These are phyloP conservation scores for Pteropus rufus DNA, from an alignment of 2,797 vertebrate species.

Conservation along the genomic window DNA sequence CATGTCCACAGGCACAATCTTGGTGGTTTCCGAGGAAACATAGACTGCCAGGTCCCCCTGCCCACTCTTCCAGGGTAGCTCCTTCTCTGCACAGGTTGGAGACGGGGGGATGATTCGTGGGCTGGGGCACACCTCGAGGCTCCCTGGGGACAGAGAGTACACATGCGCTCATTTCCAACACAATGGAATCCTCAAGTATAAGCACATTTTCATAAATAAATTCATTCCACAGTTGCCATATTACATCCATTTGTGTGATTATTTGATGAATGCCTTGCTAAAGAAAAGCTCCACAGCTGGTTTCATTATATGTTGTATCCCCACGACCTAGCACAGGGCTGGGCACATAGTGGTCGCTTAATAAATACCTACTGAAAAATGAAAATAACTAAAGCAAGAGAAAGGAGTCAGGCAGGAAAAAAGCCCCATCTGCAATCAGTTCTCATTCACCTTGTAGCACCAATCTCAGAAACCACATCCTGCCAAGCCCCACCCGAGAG, in stretches of 20 bases:
- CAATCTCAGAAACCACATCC: not conserved
- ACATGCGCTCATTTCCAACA: not conserved
- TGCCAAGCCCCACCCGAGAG: not conserved
- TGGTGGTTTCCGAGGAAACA: slow-evolving; percentile 93
- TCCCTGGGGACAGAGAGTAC: slow-evolving; percentile 77
- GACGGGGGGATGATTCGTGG: slow-evolving; percentile 85
- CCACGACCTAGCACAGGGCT: not conserved
- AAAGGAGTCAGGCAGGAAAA: slow-evolving; percentile 1
- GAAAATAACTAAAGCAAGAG: not conserved
- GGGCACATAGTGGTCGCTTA: not conserved
- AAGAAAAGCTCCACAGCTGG: not conserved
- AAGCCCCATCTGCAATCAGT: not conserved
- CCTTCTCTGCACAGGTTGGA: slow-evolving; percentile 88
- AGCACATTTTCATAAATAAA: not conserved
- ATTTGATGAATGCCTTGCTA: not conserved
- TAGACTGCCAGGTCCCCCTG: slow-evolving; percentile 90
- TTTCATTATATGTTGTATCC: not conserved
- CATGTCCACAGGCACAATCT: slow-evolving; percentile 95
- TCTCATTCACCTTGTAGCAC: not conserved
- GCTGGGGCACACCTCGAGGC: slow-evolving; percentile 87
- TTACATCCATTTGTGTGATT: not conserved
- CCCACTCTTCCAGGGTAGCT: slow-evolving; percentile 92
- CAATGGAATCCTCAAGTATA: not conserved
- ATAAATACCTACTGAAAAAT: not conserved
- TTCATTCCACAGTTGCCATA: not conserved